phyloP scores from a whole-genome alignment of 2,888 invertebrate genomes.

The Drosophila nr. perissopoda region DNA sequence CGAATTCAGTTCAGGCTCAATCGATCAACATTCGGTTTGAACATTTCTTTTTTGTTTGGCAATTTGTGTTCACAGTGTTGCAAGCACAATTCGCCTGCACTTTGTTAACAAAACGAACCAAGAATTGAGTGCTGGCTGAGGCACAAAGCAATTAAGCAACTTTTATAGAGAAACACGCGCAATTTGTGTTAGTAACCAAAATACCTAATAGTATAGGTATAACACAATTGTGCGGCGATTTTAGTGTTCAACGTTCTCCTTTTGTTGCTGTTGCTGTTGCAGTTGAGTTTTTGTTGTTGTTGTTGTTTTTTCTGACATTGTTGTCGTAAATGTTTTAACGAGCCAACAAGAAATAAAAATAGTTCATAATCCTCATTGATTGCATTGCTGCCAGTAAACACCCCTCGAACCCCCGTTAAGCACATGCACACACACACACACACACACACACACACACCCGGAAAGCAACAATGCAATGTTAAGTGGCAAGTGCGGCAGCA shows the following conservation, averaged over 20 bases:
- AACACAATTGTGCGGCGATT: neutral
- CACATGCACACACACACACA: neutral
- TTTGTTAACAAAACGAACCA: neutral
- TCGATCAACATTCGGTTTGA: slow-evolving; percentile 11
- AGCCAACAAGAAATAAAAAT: slow-evolving; percentile 60
- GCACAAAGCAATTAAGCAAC: neutral
- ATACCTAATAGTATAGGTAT: neutral
- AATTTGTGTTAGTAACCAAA: neutral
- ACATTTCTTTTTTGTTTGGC: neutral
- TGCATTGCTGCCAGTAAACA: slow-evolving; percentile 28
- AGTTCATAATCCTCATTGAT: slow-evolving; percentile 77
- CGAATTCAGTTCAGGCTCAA: neutral
- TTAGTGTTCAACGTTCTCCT: slow-evolving; percentile 4
- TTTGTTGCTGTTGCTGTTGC: slow-evolving; percentile 5
- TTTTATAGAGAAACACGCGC: neutral
- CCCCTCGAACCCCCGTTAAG: neutral
- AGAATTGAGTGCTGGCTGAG: neutral
- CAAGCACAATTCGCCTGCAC: neutral
- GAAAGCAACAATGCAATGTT: slow-evolving; percentile 41
- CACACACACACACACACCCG: neutral
- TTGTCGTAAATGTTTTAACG: slow-evolving; percentile 55
- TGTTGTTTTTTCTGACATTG: slow-evolving; percentile 25
- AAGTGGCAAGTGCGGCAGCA: slow-evolving; percentile 53
- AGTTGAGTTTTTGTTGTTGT: slow-evolving; percentile 4
- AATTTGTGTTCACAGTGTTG: neutral